Conservation (phyloP, 2,888 invertebrate genomes). For the Netelia fuscicornis region DNA sequence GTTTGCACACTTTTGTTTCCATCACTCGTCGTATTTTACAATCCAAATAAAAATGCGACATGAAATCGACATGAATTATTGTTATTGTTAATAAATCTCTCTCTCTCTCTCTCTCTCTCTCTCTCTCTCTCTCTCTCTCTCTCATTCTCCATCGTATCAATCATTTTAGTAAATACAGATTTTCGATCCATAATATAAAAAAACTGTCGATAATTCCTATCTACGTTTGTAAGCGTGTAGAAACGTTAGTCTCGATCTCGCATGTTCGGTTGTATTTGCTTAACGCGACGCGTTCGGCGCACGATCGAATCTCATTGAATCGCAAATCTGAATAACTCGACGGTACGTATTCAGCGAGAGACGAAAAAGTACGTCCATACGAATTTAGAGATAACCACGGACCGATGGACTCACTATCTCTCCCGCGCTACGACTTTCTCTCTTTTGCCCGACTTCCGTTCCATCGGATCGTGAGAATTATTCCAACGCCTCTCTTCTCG, state of each 20-base stretch:
- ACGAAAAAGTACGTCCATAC: slow-evolving; percentile 31
- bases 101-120: slow-evolving; percentile 1
- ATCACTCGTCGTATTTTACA: slow-evolving; percentile 8
- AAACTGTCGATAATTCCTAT: slow-evolving; percentile 65
- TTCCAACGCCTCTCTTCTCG: slow-evolving; percentile 34
- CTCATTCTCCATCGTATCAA: slow-evolving; percentile 18
- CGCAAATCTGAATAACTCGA: slow-evolving; percentile 53
- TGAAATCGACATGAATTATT: slow-evolving; percentile 9
- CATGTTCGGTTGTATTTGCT: slow-evolving; percentile 5
- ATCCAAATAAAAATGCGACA: not conserved
- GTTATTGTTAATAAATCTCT: not conserved
- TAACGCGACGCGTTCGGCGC: slow-evolving; percentile 17
- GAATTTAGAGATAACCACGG: slow-evolving; percentile 50
- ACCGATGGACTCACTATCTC: slow-evolving; percentile 26
- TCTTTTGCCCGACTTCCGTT: slow-evolving; percentile 15
- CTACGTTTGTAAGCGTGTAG: slow-evolving; percentile 60
- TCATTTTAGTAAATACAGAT: slow-evolving; percentile 37
- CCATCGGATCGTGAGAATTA: slow-evolving; percentile 34
- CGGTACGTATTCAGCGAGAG: slow-evolving; percentile 1
- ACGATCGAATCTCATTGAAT: slow-evolving; percentile 56
- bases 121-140: not conserved
- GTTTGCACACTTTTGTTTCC: slow-evolving; percentile 7
- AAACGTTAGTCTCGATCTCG: slow-evolving; percentile 51
- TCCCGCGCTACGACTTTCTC: not conserved
- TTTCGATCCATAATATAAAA: slow-evolving; percentile 54